Percentiles rank a stretch among this genome's conserved stretches.
Conservation (phyloP, 2,888 invertebrate species). For the Cynaeus angustus region DNA sequence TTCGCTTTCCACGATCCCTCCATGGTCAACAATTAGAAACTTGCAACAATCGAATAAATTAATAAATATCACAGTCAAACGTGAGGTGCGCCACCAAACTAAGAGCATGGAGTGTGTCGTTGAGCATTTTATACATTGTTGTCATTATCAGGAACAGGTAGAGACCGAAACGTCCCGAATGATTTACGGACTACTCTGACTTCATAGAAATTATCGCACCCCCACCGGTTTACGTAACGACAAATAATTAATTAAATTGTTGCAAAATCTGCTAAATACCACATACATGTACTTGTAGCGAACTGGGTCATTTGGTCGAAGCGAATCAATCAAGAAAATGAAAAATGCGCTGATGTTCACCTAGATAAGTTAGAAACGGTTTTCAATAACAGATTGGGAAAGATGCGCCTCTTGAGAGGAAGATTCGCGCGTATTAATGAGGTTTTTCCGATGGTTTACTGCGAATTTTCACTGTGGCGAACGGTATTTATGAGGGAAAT, state of each 20-base stretch:
- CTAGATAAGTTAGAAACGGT: background rate
- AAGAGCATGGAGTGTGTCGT: background rate
- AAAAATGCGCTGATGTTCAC: background rate
- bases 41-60: too few species aligned
- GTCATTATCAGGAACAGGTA: conserved; percentile 17
- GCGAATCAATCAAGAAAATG: conserved; percentile 1
- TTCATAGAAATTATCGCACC: too few species aligned
- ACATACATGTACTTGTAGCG: background rate
- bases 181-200: too few species aligned
- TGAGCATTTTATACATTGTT: conserved; percentile 12
- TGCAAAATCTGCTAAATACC: conserved; percentile 1
- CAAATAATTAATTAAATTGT: background rate
- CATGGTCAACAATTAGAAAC: conserved; percentile 1
- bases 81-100: conserved; percentile 1
- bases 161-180: background rate
- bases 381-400: background rate
- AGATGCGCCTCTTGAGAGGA: background rate
- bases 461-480: too few species aligned
- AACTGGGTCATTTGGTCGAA: conserved; percentile 3
- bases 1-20: conserved; percentile 12
- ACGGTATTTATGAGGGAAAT: too few species aligned
- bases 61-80: conserved; percentile 4
- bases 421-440: too few species aligned
- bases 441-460: too few species aligned
- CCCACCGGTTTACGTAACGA: too few species aligned